Conservation (phyloP, 2,113 vertebrate species). For the Notarius quadriscutis region DNA sequence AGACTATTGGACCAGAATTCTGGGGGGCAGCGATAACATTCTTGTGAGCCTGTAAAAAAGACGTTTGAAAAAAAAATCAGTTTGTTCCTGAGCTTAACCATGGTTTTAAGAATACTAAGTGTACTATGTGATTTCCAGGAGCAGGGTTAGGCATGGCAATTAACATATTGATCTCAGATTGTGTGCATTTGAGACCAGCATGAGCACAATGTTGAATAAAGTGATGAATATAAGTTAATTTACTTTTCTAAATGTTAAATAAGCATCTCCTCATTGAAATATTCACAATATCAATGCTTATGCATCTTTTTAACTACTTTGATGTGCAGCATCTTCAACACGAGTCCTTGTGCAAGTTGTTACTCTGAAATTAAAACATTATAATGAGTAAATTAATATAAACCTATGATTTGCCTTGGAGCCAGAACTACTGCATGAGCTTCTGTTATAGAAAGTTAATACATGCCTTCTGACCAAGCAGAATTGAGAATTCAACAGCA, state of each 20-base stretch:
- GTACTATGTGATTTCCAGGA: too few relatives aligned
- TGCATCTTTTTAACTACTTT: not conserved
- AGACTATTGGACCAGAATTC: slow-evolving; percentile 63
- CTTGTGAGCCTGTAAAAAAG: slow-evolving; percentile 60
- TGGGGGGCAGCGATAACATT: slow-evolving; percentile 61
- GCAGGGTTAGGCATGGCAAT: too few relatives aligned
- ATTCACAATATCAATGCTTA: not conserved
- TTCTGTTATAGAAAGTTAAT: not conserved
- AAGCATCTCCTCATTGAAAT: not conserved
- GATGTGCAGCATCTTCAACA: not conserved
- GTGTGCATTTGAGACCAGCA: not conserved
- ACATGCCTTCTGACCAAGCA: not conserved
- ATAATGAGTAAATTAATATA: too few relatives aligned
- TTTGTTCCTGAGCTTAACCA: not conserved
- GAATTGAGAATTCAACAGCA: not conserved
- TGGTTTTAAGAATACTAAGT: not conserved
- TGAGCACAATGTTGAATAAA: too few relatives aligned
- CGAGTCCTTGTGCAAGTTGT: not conserved
- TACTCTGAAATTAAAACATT: not conserved
- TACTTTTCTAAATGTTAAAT: not conserved
- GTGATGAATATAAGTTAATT: not conserved
- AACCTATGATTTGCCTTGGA: too few relatives aligned
- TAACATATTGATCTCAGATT: too few relatives aligned
- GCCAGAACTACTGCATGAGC: too few relatives aligned
- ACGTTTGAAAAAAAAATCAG: not conserved